Base-by-base conservation (phyloP, 2,113 vertebrate species). In the Morone saxatilis region DNA sequence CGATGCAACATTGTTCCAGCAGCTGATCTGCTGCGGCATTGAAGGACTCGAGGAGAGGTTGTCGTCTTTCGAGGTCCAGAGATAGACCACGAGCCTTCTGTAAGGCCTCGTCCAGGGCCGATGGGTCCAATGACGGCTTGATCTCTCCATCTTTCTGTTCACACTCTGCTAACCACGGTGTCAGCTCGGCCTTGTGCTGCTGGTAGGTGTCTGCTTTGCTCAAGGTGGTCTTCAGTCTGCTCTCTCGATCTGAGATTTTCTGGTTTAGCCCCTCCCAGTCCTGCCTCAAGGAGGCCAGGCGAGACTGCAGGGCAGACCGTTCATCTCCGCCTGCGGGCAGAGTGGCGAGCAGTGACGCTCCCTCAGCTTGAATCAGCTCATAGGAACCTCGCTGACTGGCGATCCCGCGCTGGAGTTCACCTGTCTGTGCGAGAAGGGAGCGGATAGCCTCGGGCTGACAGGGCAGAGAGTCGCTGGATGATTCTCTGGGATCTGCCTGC, bases 331-430 rank as follows among this genome's bases (percentile, higher is more conserved):
- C 96, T 0, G 96, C 94, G 4, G 96, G 96, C 2, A 97, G 96
- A 0, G 97, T 95, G 25, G 97, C 96, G 36, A 99, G 93, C 73
- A 99, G 89, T 63, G 97, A 96, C 6, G 94, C 96, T 5, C 98
- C 98, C 89, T 99, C 97, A 0, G 96, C 95, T 80, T 97, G 96
- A 20, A 99, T 96, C 86, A 99, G 97, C 91, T 99, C 98, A 1
- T 99, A 99, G 80, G 98, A 96, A 16, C 99, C 99, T 2, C 97
- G 96, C 90, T 99, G 98, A 36, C 98, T 97, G 88, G 98, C 98
- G 69, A 98, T 93, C 22, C 89, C 95, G 53, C 97, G 96, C 89
- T 98, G 98, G 80, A 97, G 96, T 79, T 99, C 97, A 12, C 97
- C 97, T 6, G 97, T 97, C 43, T 97, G 96, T 7, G 96, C 94